Base-by-base conservation (phyloP, 2,113 vertebrate species). In the Sphaerodactylus townsendi region DNA sequence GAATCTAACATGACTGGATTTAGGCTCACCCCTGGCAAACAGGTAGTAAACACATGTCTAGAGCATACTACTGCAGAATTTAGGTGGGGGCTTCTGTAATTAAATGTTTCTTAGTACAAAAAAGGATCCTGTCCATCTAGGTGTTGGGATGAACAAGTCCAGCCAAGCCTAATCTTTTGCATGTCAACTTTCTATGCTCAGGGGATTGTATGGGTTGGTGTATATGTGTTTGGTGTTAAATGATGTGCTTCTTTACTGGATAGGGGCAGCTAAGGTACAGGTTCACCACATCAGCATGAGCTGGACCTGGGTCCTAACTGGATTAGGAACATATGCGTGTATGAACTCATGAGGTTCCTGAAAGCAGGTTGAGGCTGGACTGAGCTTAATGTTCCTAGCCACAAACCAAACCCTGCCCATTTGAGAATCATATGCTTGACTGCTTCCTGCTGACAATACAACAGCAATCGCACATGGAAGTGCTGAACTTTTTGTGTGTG, bases 391-490 rank as follows among this genome's bases (percentile, higher is more conserved):
- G 2, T 50, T 50, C 48, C 59, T 62, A 76, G 25, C 41, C 41
- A 37, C 23, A 50, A 21, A 33, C 28, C 30, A 83, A 68, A n/a
- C 25, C 48, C n/a, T 35, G 59, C 10, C 56, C 50, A 23, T 2
- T 3, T 10, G 10, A 76, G 11, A 62, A 33, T 39, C 6, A 71
- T 70, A 9, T 33, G 77, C 9, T 37, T 77, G 6, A 70, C 23
- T 71, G 14, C 35, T 39, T 73, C 39, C 17, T 30, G 25, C 33
- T 77, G 35, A 69, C n/a, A n/a, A n/a, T n/a, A n/a, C n/a, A n/a
- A n/a, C 44, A 84, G 85, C 84, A 79, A 83, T 69, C 86, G 82
- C 21, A 46, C 39, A 21, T 6, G 59, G 48, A 71, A 72, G 50
- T 53, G 44, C 6, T 28, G 53, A 39, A 14, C 7, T 59, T 70